phyloP scores from a whole-genome alignment of 2,888 invertebrate species.

The Bombyx huttoni region DNA sequence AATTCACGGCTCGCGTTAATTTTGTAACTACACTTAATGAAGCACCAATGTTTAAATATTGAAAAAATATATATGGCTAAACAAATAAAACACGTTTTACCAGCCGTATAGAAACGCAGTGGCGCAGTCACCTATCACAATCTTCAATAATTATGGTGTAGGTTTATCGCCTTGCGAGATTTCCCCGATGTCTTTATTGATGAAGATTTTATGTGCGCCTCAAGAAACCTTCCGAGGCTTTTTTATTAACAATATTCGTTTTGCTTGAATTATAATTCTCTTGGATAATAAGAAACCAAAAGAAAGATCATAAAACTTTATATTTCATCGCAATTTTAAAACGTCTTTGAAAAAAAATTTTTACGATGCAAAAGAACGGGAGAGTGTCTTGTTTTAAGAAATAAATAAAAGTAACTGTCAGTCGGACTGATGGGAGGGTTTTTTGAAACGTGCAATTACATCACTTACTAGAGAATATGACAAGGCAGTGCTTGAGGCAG shows the following conservation, averaged over 20 bases:
- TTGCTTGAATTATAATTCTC: not conserved
- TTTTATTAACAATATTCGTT: constrained; percentile 5
- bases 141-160: constrained; percentile 43
- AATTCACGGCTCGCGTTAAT: constrained; percentile 20
- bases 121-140: constrained; percentile 32
- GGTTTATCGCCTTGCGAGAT: constrained; percentile 43
- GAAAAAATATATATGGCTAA: constrained; percentile 15
- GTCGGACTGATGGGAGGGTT: constrained; percentile 1
- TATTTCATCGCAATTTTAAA: constrained; percentile 5
- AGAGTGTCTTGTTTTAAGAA: not conserved
- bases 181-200: constrained; percentile 51
- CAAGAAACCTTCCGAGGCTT: constrained; percentile 5
- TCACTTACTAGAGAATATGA: constrained; percentile 6
- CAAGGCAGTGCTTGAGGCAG: constrained; percentile 21
- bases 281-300: not conserved
- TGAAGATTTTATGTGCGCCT: constrained; percentile 29
- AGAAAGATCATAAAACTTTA: constrained; percentile 7
- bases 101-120: constrained; percentile 21
- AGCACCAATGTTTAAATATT: constrained; percentile 25
- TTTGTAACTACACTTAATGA: constrained; percentile 41
- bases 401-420: not conserved
- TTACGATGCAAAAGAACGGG: not conserved
- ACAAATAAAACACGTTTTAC: constrained; percentile 24
- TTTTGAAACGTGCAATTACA: constrained; percentile 10
- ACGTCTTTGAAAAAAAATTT: not conserved